Evolutionary conservation across 1,140 invertebrate genomes (phyloP).

Genomic region (Lysiphlebus fabarum): DNA sequence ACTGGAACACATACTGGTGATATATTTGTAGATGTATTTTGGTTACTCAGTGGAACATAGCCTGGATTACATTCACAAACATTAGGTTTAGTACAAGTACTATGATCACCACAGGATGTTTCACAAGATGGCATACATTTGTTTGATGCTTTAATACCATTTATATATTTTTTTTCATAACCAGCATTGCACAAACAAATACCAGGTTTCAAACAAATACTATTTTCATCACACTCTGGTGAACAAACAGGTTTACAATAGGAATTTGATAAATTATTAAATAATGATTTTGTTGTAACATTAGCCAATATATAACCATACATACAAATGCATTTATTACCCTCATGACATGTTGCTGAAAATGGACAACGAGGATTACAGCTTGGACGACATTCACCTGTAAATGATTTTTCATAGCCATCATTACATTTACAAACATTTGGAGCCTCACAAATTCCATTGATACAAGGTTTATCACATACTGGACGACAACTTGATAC

Average conservation of each 20-base stretch:
- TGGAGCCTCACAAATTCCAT: slow-evolving; percentile 56
- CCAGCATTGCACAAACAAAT: slow-evolving; percentile 36
- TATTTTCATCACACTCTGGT: slow-evolving; percentile 39
- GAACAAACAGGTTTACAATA: slow-evolving; percentile 41
- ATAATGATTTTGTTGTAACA: slow-evolving; percentile 10
- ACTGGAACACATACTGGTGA: slow-evolving; percentile 10
- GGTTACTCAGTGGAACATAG: slow-evolving; percentile 6
- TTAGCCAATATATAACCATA: slow-evolving; percentile 39
- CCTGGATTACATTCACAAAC: slow-evolving; percentile 41
- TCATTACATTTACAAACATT: slow-evolving; percentile 57
- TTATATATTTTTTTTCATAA: slow-evolving; percentile 26
- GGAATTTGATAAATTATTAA: slow-evolving; percentile 7
- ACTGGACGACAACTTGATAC: slow-evolving; percentile 53
- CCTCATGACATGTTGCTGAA: slow-evolving; percentile 26
- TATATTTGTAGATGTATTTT: not conserved
- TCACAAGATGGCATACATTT: slow-evolving; percentile 53
- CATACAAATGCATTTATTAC: slow-evolving; percentile 51
- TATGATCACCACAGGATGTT: slow-evolving; percentile 53
- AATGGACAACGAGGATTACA: slow-evolving; percentile 11
- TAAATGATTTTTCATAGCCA: slow-evolving; percentile 23
- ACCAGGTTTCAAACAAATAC: slow-evolving; percentile 33
- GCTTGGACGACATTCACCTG: slow-evolving; percentile 11
- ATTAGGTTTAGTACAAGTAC: slow-evolving; percentile 53
- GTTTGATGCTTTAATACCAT: slow-evolving; percentile 6
- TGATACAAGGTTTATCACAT: slow-evolving; percentile 59